These are phyloP conservation scores for Idaea aversata DNA, from an alignment of 2,888 invertebrate species.

Conservation along the genomic window DNA sequence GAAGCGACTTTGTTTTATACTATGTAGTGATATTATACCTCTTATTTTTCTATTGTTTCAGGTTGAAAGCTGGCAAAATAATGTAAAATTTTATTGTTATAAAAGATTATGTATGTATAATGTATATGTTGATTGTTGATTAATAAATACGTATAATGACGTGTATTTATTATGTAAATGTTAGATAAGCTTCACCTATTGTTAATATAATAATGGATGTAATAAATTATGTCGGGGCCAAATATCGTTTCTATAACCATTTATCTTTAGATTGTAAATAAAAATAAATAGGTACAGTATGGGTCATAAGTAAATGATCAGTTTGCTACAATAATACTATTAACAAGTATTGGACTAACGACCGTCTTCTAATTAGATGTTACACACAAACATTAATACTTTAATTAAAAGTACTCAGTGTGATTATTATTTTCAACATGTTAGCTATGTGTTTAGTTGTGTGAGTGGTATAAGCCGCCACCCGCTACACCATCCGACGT, in stretches of 20 bases:
- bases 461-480: too few relatives aligned
- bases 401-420: too few relatives aligned
- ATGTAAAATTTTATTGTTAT: not conserved
- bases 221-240: constrained; percentile 12
- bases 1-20: too few relatives aligned
- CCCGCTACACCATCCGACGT: too few relatives aligned
- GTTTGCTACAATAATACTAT: too few relatives aligned
- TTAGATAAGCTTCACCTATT: constrained; percentile 15
- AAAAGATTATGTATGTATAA: not conserved
- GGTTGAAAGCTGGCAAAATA: constrained; percentile 22
- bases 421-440: too few relatives aligned
- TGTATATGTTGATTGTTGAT: not conserved
- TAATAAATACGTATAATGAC: constrained; percentile 5
- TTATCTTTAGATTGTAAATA: not conserved
- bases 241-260: constrained; percentile 2
- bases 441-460: too few relatives aligned
- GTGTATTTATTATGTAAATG: constrained; percentile 11
- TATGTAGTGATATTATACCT: constrained; percentile 1
- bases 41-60: constrained; percentile 25
- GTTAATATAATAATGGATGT: constrained; percentile 11
- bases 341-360: too few relatives aligned
- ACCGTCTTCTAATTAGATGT: too few relatives aligned
- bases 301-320: too few relatives aligned
- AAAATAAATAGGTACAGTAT: too few relatives aligned
- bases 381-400: too few relatives aligned